Percentiles rank a stretch among this genome's conserved stretches.
phyloP scores from a whole-genome alignment of 2,113 vertebrate species.

The Fregata magnificens region DNA sequence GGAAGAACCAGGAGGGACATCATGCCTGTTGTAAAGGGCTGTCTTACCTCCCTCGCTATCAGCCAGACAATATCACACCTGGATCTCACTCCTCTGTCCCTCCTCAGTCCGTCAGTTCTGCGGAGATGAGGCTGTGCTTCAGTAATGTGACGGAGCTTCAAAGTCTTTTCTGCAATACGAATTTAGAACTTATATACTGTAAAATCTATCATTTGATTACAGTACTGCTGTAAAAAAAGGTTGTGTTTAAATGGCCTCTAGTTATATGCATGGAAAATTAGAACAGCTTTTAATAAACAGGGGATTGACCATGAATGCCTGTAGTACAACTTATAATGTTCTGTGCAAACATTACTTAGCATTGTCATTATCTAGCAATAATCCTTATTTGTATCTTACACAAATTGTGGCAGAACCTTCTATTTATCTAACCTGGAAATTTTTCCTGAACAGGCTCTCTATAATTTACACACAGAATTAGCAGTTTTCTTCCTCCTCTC shows the following conservation, averaged over 20 bases:
- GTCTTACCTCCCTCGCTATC: background rate
- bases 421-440: slow-evolving; percentile 7
- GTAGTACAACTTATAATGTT: background rate
- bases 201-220: background rate
- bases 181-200: background rate
- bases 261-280: background rate
- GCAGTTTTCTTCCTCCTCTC: background rate
- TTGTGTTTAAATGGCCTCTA: background rate
- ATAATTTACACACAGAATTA: background rate
- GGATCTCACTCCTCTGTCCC: background rate
- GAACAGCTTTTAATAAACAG: background rate
- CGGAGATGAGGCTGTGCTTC: background rate
- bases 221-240: background rate
- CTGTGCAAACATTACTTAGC: background rate
- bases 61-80: background rate
- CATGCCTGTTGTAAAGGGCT: background rate
- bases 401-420: background rate
- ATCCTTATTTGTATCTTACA: background rate
- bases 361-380: background rate
- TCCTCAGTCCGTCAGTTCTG: background rate
- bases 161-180: background rate
- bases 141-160: background rate
- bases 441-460: background rate
- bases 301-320: background rate
- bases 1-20: background rate